Percentiles rank a stretch among this genome's conserved stretches.
Evolutionary conservation across 1,140 invertebrate genomes (phyloP).

Genomic region (Dolichoris vasculosae): DNA sequence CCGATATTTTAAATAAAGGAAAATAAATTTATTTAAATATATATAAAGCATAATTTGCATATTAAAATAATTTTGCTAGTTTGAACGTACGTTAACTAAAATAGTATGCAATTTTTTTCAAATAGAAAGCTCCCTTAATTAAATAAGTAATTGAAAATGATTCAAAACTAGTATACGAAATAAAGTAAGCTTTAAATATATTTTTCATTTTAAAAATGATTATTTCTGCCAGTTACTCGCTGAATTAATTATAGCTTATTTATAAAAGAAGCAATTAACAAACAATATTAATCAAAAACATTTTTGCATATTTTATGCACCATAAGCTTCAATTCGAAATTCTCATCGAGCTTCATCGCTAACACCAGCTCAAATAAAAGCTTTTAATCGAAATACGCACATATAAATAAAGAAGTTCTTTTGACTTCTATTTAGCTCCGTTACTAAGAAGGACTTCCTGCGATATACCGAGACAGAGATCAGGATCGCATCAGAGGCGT

Average conservation of each 20-base stretch:
- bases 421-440: conserved; percentile 62
- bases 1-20: background rate
- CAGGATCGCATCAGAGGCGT: conserved; percentile 60
- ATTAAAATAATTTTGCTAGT: no score
- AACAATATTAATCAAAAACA: background rate
- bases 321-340: background rate
- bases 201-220: no score
- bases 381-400: conserved; percentile 8
- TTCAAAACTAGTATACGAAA: no score
- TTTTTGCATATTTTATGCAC: background rate
- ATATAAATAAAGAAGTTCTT: conserved; percentile 47
- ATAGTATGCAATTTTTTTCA: no score
- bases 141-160: no score
- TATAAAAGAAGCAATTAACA: background rate
- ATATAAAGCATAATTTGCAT: no score
- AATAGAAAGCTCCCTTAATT: no score
- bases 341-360: background rate
- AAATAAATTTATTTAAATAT: no score
- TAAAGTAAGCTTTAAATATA: no score
- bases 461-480: conserved; percentile 60
- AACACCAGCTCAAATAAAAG: background rate
- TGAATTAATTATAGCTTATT: no score
- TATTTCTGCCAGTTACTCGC: no score
- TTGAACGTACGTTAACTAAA: no score
- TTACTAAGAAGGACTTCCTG: conserved; percentile 64